Conservation (phyloP, 64 coral and sea anemone genomes). For the Cladopsammia gracilis region DNA sequence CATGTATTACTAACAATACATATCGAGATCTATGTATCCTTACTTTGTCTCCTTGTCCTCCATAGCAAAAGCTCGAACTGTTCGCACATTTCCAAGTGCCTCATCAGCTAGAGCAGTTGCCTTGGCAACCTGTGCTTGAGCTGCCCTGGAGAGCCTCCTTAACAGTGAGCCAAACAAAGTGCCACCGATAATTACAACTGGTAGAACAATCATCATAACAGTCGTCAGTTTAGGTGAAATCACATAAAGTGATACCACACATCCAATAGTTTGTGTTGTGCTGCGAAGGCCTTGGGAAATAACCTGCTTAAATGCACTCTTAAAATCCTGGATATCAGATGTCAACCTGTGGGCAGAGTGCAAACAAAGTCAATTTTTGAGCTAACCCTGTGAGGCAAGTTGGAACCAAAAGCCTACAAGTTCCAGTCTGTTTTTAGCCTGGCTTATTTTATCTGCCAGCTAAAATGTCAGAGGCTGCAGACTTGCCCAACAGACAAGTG, state of each 20-base stretch:
- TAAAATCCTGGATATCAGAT: constrained; percentile 95
- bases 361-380: background rate
- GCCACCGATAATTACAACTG: constrained; percentile 73
- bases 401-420: no score
- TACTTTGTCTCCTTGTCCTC: constrained; percentile 93
- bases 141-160: constrained; percentile 80
- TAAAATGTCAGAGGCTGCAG: no score
- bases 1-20: no score
- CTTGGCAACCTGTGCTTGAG: constrained; percentile 93
- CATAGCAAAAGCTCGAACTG: constrained; percentile 98
- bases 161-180: constrained; percentile 91
- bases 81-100: constrained; percentile 94
- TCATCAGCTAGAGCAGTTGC: constrained; percentile 96
- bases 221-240: constrained; percentile 94
- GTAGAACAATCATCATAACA: constrained; percentile 64
- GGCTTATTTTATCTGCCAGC: no score
- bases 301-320: constrained; percentile 97
- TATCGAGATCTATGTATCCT: background rate
- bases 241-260: constrained; percentile 84
- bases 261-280: constrained; percentile 91
- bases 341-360: constrained; percentile 59
- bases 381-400: no score
- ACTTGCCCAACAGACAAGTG: no score
- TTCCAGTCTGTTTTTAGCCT: no score
- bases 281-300: constrained; percentile 92